A percentile compares a stretch with the other conserved stretches of the same genome.
Evolutionary conservation across 2,888 invertebrate genomes (phyloP).

Genomic region (Heliconius erato): DNA sequence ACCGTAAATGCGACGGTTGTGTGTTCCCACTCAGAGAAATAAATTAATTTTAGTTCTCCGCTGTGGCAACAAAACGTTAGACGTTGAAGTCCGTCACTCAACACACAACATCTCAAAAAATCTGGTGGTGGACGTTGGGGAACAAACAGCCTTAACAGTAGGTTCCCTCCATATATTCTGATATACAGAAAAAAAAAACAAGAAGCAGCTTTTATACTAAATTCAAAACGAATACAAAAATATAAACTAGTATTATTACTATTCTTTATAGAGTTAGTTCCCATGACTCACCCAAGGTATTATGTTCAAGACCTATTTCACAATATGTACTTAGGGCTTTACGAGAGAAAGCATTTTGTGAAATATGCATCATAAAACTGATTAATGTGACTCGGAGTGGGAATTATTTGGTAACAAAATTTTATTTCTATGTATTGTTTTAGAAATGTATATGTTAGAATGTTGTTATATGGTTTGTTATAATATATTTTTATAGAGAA

Average conservation of each 20-base stretch:
- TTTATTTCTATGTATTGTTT: conserved; percentile 15
- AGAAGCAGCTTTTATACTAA: not conserved
- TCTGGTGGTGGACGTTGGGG: no score
- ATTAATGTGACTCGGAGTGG: conserved; percentile 24
- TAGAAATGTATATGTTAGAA: conserved; percentile 4
- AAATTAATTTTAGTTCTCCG: no score
- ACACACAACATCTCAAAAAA: not conserved
- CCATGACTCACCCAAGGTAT: conserved; percentile 22
- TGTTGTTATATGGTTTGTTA: not conserved
- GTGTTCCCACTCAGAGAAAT: no score
- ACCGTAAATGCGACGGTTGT: no score
- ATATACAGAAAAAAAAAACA: not conserved
- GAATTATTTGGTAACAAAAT: conserved; percentile 7
- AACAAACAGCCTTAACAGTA: not conserved
- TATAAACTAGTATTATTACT: not conserved
- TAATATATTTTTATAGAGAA: not conserved
- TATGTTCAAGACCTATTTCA: conserved; percentile 15
- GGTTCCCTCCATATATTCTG: no score
- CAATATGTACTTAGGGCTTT: conserved; percentile 31
- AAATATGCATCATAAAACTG: conserved; percentile 33
- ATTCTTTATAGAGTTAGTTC: conserved; percentile 22
- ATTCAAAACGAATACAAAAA: not conserved
- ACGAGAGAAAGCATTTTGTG: conserved; percentile 31
- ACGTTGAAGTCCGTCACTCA: no score
- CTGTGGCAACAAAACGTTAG: no score